A percentile compares a stretch with the other conserved stretches of the same genome.
Evolutionary conservation across 2,113 vertebrate species (phyloP).

Genomic region (Pangasianodon hypophthalmus): DNA sequence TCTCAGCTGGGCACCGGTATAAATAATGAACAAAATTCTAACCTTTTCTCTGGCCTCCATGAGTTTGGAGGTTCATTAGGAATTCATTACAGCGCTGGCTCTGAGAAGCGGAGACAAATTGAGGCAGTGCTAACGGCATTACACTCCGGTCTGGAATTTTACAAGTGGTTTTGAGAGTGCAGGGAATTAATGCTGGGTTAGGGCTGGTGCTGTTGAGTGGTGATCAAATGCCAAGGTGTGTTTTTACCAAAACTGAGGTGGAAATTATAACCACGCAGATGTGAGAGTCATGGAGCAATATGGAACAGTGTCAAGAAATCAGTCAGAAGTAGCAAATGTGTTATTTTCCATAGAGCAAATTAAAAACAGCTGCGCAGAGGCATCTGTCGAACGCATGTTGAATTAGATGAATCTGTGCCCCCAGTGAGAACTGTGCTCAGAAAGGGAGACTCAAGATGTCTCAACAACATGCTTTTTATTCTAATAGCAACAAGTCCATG

Average conservation of each 20-base stretch:
- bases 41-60: conserved; percentile 20
- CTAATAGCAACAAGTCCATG: neutral
- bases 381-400: conserved; percentile 1
- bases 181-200: conserved; percentile 4
- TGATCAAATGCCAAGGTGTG: neutral
- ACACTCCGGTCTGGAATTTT: conserved; percentile 54
- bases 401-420: neutral
- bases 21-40: conserved; percentile 31
- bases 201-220: neutral
- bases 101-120: conserved; percentile 28
- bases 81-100: conserved; percentile 43
- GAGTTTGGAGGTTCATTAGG: conserved; percentile 32
- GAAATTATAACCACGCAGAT: neutral
- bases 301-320: neutral
- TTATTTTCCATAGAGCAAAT: conserved; percentile 9
- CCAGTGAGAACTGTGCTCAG: neutral
- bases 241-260: neutral
- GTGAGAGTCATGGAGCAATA: neutral
- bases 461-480: neutral
- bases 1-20: conserved; percentile 37
- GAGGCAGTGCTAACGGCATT: conserved; percentile 43
- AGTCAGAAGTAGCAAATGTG: neutral
- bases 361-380: conserved; percentile 16
- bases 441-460: neutral
- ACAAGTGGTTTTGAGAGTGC: conserved; percentile 35